Evolutionary conservation across 2,888 invertebrate species (phyloP).

Genomic region (Protonemura montana): DNA sequence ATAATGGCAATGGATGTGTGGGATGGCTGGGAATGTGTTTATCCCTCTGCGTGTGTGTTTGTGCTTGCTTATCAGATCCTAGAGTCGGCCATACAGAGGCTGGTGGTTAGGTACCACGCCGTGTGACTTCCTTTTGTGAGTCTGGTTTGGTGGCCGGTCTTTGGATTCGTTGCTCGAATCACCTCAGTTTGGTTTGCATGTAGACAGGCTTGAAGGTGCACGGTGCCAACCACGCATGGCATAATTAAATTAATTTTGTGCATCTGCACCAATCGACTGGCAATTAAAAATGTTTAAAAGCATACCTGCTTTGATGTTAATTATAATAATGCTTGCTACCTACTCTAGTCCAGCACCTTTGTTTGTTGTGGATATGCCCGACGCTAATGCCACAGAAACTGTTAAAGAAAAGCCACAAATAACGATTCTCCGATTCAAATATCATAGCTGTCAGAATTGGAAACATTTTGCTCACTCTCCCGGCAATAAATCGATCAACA

Average conservation of each 20-base stretch:
- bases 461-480: not conserved
- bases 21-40: not conserved
- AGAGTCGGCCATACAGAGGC: too few species aligned
- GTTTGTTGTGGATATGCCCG: too few species aligned
- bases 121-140: not conserved
- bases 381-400: too few species aligned
- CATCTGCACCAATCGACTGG: not conserved
- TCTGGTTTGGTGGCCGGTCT: not conserved
- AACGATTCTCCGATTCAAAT: not conserved
- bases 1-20: not conserved
- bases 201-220: not conserved
- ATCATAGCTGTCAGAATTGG: constrained; percentile 2
- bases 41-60: too few species aligned
- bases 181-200: not conserved
- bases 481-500: not conserved
- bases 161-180: not conserved
- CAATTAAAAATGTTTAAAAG: not conserved
- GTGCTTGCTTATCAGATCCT: too few species aligned
- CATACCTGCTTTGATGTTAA: not conserved
- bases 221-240: not conserved
- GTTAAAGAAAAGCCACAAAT: not conserved
- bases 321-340: not conserved
- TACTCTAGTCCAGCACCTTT: too few species aligned
- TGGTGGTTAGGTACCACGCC: not conserved
- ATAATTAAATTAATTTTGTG: not conserved